Evolutionary conservation across 2,113 vertebrate genomes (phyloP).

Genomic region (Trachemys scripta): DNA sequence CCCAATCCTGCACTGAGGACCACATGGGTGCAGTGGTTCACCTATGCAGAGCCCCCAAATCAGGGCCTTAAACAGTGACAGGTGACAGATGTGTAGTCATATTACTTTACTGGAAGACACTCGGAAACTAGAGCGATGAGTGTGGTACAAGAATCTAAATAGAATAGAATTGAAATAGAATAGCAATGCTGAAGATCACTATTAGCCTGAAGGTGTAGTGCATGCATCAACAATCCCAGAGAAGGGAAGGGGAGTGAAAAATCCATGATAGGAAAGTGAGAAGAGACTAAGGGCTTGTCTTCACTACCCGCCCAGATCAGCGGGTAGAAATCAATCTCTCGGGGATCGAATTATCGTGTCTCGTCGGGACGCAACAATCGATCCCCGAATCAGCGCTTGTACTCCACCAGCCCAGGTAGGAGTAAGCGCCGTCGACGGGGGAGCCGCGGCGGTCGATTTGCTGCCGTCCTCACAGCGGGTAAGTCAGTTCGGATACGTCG

Average conservation of each 20-base stretch:
- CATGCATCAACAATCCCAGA: not conserved
- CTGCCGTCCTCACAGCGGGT: no score
- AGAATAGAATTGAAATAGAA: not conserved
- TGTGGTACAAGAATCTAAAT: not conserved
- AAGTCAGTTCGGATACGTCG: no score
- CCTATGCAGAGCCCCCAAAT: fast-evolving
- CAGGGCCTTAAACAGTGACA: not conserved
- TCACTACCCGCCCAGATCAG: no score
- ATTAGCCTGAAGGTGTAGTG: not conserved
- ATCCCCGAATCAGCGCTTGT: no score
- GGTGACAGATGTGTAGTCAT: not conserved
- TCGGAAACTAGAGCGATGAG: not conserved
- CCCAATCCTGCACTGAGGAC: not conserved
- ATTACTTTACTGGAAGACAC: not conserved
- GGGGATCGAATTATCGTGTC: no score
- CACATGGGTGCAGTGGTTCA: not conserved
- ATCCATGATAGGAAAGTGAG: not conserved
- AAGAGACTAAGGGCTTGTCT: not conserved
- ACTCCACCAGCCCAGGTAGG: no score
- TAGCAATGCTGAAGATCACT: not conserved
- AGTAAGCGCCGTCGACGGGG: no score
- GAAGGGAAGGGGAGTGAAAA: not conserved
- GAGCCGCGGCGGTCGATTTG: no score
- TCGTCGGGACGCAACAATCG: no score
- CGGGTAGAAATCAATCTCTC: no score